Evolutionary conservation across 2,888 invertebrate genomes (phyloP), one percentile per base, ranked within the genome.

Genomic region (Embidobia sp.): DNA sequence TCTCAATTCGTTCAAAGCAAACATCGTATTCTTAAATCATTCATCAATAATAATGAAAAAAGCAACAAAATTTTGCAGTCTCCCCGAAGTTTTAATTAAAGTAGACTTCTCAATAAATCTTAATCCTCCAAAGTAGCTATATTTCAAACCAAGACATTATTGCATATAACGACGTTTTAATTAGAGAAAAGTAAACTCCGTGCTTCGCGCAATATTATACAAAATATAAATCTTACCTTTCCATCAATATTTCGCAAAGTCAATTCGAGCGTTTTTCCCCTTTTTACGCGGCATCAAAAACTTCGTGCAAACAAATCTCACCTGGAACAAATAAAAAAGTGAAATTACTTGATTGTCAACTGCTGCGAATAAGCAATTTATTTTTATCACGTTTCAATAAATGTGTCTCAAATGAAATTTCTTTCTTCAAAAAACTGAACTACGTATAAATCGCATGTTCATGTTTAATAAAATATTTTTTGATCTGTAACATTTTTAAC

Each of bases 101-200:
- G 48, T 51, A 51, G 59, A 69, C 35, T 69, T 16, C 31, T 40
- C 69, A 42, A 44, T 69, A 70, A 59, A 59, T 70, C 49, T 59
- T 59, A 40, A 59, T 61, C 35, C 26, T 27, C 35, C 27, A 2
- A 70, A 44, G 51, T 59, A 44, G 10, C 49, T 59, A 59, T 59
- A 51, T 44, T 40, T 70, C 51, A 51, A 44, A 27, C 26, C 27
- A 8, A 35, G 44, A 33, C 69, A 51, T 70, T 70, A 70, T 59
- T 70, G 35, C 51, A 35, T 70, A 59, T 70, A 51, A 59, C 49
- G 69, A 59, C 51, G 35, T 59, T 70, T 70, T 70, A 70, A 70
- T 70, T 70, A 70, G 44, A 59, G 59, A 8, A 70, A 70, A 70
- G 59, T 44, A 49, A 70, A 70, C 57, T 67, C 57, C 10, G 22